These are phyloP conservation scores for Cephus rjabovi DNA, from an alignment of 2,888 invertebrate species.

Conservation along the genomic window DNA sequence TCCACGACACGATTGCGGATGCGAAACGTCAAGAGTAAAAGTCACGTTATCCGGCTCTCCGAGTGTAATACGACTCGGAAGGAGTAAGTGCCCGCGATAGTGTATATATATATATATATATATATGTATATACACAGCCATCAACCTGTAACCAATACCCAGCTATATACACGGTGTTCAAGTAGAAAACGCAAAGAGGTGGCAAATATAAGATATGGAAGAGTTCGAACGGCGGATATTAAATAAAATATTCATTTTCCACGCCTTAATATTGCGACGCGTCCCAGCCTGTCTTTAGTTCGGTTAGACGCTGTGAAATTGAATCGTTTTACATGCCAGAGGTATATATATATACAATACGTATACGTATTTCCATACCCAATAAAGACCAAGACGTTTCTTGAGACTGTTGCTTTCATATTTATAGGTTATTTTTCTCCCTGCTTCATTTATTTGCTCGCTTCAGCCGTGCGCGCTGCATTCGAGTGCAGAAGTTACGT, in stretches of 20 bases:
- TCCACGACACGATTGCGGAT: not conserved
- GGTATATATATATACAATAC: too few species aligned
- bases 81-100: not conserved
- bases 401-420: too few species aligned
- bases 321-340: not conserved
- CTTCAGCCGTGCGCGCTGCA: too few species aligned
- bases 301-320: not conserved
- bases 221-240: not conserved
- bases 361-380: not conserved
- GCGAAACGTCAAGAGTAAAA: not conserved
- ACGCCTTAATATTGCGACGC: not conserved
- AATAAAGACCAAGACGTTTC: too few species aligned
- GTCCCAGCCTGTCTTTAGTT: not conserved
- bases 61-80: not conserved
- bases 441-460: too few species aligned
- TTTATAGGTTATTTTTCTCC: too few species aligned
- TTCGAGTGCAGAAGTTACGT: too few species aligned
- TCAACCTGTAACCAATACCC: not conserved
- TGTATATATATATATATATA: not conserved
- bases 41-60: not conserved
- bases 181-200: not conserved
- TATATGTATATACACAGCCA: too few species aligned
- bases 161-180: not conserved
- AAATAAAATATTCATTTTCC: not conserved
- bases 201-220: not conserved